Evolutionary conservation across 2,888 invertebrate species (phyloP), one percentile per base, ranked within the genome.

Genomic region (Clitarchus hookeri): DNA sequence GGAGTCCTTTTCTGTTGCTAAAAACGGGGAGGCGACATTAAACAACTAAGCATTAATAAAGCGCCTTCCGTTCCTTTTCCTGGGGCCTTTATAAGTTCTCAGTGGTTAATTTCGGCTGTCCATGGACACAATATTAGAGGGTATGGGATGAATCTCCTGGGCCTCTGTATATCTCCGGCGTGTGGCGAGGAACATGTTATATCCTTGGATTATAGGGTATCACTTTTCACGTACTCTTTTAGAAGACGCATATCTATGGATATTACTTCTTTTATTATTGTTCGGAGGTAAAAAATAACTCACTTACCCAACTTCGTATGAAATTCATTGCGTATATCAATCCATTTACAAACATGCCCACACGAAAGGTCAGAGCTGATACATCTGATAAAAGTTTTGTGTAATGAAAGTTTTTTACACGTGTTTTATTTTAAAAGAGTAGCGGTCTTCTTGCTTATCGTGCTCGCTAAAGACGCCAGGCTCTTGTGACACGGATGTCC

Each of bases 1-100:
- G n/a, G n/a, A 23, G 8, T 19, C n/a, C 65, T 23, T 65, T 65
- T 65, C 11, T 48, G 48, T 8, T 48, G 48, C 48, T 48, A 48
- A 65, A 65, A 65, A 65, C 65, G 65, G 65, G 48, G n/a, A 65
- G 65, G 65, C n/a, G 8, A 65, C 16, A 65, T 65, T 65, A 65
- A 65, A 65, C 65, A 65, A 65, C 65, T 23, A n/a, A 65, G n/a
- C 65, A 65, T 65, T 65, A 65, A 65, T 65, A 65, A 65, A 65
- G n/a, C 19, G n/a, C 65, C 19, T 19, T 23, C 65, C 65, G 11
- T 16, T 65, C n/a, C 16, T 65, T 65, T 65, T 65, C 1, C 65
- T 65, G n/a, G 65, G 8, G 65, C 65, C n/a, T n/a, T 19, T n/a
- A 65, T 19, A 4, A 65, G 0, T n/a, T 19, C 23, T 19, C n/a